phyloP scores from a whole-genome alignment of 2,797 vertebrate genomes.

The Lepilemur septentrionalis region DNA sequence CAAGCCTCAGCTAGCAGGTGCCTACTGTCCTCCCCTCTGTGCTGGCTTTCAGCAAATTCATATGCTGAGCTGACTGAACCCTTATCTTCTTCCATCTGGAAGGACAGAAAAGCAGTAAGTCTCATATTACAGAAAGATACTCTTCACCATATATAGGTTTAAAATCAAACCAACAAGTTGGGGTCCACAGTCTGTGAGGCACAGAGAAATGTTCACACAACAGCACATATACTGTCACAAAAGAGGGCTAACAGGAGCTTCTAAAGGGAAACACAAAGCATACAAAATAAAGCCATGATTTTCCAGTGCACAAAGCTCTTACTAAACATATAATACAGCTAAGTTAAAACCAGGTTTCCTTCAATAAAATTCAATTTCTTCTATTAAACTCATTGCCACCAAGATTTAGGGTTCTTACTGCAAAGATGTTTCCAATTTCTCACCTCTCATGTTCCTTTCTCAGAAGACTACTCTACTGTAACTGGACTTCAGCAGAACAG shows the following conservation, averaged over 20 bases:
- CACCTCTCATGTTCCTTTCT: neutral
- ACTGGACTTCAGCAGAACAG: neutral
- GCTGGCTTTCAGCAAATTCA: conserved; percentile 98
- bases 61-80: conserved; percentile 98
- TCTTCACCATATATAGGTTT: conserved; percentile 24
- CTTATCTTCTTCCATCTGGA: conserved; percentile 98
- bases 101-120: conserved; percentile 91
- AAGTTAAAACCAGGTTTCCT: conserved; percentile 13
- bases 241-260: conserved; percentile 12
- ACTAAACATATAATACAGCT: neutral
- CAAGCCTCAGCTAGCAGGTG: conserved; percentile 95
- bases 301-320: neutral
- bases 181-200: conserved; percentile 34
- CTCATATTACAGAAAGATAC: conserved; percentile 78
- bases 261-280: neutral
- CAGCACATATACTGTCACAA: conserved; percentile 33
- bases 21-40: conserved; percentile 98
- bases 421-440: neutral
- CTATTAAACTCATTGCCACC: neutral
- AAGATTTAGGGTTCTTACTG: neutral
- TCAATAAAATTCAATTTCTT: conserved; percentile 27
- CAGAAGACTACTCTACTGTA: neutral
- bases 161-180: conserved; percentile 73
- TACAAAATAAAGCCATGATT: conserved; percentile 12
- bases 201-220: conserved; percentile 57